phyloP scores from a whole-genome alignment of 2,888 invertebrate species.

The Heliconius hortense region DNA sequence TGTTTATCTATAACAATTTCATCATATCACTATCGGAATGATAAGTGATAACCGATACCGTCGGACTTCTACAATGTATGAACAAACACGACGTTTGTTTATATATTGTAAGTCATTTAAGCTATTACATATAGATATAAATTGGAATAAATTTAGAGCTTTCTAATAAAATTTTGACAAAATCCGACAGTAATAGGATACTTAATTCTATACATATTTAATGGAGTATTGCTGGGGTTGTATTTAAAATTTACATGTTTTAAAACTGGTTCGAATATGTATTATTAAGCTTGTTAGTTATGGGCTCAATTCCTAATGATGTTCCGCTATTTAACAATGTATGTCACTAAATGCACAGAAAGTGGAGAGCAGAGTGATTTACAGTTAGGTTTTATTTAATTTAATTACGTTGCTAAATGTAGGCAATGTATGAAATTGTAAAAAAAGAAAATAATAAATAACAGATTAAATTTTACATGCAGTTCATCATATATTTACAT shows the following conservation, averaged over 20 bases:
- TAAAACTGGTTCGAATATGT: background rate
- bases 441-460: background rate
- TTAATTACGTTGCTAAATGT: too few relatives aligned
- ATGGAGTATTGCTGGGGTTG: background rate
- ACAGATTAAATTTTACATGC: background rate
- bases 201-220: background rate
- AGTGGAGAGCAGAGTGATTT: background rate
- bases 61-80: conserved; percentile 9
- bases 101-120: conserved; percentile 3
- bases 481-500: background rate
- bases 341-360: background rate
- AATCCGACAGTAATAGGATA: conserved; percentile 10
- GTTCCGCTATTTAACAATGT: background rate
- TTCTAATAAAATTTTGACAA: background rate
- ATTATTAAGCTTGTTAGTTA: background rate
- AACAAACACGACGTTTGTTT: background rate
- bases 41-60: conserved; percentile 15
- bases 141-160: conserved; percentile 6
- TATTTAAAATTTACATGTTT: background rate
- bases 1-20: conserved; percentile 40
- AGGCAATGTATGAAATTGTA: background rate
- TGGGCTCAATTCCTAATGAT: background rate
- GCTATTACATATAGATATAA: background rate
- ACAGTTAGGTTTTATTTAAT: too few relatives aligned
- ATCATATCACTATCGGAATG: background rate